Evolutionary conservation across 2,113 vertebrate species (phyloP), one percentile per base, ranked within the genome.

Genomic region (Oncorhynchus keta): DNA sequence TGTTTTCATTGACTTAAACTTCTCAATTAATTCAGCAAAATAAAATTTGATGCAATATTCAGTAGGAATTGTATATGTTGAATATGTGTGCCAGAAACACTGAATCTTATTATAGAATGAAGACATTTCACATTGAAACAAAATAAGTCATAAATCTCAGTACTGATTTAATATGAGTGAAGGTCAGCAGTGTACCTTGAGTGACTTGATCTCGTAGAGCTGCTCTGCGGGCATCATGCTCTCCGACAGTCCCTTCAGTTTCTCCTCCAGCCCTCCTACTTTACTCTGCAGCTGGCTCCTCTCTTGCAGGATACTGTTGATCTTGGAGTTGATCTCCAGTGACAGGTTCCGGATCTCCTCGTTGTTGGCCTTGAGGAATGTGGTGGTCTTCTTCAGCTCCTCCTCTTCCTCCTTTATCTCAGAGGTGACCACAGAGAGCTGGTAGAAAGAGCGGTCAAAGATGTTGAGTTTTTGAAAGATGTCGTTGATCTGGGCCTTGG

Each of bases 331-430:
- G 86, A 99, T 95, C 89, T 98, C 93, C 77, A 95, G 88, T 0
- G 97, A 99, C 88, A 98, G 83, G 73, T 97, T 98, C 84, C 89
- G 95, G 4, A 99, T 96, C 89, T 99, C 98, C 80, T 98, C 97
- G 0, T 98, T 98, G 91, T 95, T 96, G 75, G 88, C 83, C 83
- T 97, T 96, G 74, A 99, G 88, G 79, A 91, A 95, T 67, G 83
- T 94, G 0, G 97, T 98, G 1, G 95, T 96, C 91, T 92, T 96
- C 87, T 95, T 96, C 72, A 99, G 92, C 84, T 96, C 94, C 70
- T 96, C 95, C 81, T 99, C 97, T 82, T 98, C 96, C 89, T 96
- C 95, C 85, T 95, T 97, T 81, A 99, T 98, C 89, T 97, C 95
- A 0, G 91, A 97, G 5, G 97, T 96, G 91, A 97, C 95, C 73